Evolutionary conservation across 30 jellyfish, hydroid and myxozoan species (phyloP).

Genomic region (Pseudorhiza aurosa): DNA sequence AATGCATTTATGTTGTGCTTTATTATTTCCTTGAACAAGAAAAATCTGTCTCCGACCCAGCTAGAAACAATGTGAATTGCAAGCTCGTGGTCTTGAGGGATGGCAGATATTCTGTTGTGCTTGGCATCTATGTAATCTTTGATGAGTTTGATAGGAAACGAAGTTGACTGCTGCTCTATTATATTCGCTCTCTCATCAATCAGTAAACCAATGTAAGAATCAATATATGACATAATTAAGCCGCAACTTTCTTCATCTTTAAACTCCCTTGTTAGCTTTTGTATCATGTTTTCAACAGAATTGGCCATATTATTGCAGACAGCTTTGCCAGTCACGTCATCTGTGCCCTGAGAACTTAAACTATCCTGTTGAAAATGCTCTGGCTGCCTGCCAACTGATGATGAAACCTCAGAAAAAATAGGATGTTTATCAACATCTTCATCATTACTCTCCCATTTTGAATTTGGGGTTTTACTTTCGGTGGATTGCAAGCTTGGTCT

Average conservation of each 20-base stretch:
- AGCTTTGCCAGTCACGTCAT: neutral
- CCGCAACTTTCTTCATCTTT: constrained; percentile 23
- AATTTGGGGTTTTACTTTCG: too few species aligned
- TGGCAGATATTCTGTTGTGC: neutral
- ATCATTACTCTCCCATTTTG: too few species aligned
- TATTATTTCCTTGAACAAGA: constrained; percentile 28
- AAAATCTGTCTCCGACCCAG: constrained; percentile 74
- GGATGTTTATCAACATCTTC: too few species aligned
- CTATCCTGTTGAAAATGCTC: too few species aligned
- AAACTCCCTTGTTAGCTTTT: neutral
- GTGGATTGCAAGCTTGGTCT: too few species aligned
- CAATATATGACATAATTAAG: constrained; percentile 33
- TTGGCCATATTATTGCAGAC: neutral
- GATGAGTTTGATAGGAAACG: constrained; percentile 58
- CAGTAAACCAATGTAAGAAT: constrained; percentile 21
- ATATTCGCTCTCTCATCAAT: constrained; percentile 44
- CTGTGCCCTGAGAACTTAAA: neutral
- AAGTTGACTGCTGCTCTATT: constrained; percentile 33
- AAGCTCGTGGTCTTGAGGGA: constrained; percentile 35
- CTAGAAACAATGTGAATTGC: constrained; percentile 58
- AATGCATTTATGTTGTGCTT: constrained; percentile 38
- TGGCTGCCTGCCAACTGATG: too few species aligned
- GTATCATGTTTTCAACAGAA: neutral
- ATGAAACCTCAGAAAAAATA: too few species aligned
- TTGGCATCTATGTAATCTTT: constrained; percentile 59